Conservation (phyloP, 2,888 invertebrate species). For the Celastrina argiolus region DNA sequence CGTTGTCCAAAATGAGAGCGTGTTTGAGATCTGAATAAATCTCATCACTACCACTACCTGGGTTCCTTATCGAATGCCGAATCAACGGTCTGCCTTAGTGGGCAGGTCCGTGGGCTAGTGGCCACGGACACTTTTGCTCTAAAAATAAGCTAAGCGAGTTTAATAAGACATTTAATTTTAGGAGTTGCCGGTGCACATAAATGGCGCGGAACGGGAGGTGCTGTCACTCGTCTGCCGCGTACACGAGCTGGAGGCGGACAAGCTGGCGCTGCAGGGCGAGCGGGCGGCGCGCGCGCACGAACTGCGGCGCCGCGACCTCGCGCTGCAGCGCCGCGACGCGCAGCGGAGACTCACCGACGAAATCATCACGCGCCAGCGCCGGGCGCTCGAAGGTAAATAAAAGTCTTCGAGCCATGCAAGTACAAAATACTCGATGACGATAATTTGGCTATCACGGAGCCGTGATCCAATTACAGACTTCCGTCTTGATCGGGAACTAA, state of each 20-base stretch:
- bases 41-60: too few relatives aligned
- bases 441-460: too few relatives aligned
- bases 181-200: slow-evolving; percentile 91
- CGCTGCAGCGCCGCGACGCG: slow-evolving; percentile 88
- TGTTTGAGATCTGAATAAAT: too few relatives aligned
- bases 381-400: slow-evolving; percentile 86
- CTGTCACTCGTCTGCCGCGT: slow-evolving; percentile 92
- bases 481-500: too few relatives aligned
- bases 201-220: slow-evolving; percentile 94
- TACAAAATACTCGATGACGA: too few relatives aligned
- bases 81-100: too few relatives aligned
- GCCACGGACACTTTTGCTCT: too few relatives aligned
- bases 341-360: slow-evolving; percentile 93
- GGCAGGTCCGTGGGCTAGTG: too few relatives aligned
- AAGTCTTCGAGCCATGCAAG: too few relatives aligned
- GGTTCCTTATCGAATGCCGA: too few relatives aligned
- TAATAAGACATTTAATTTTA: slow-evolving; percentile 41
- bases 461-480: too few relatives aligned
- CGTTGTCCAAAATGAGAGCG: too few relatives aligned
- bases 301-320: slow-evolving; percentile 88
- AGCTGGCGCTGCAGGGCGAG: slow-evolving; percentile 93
- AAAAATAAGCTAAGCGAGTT: neutral
- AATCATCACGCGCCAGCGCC: slow-evolving; percentile 92
- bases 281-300: slow-evolving; percentile 91
- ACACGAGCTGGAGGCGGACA: slow-evolving; percentile 96